Conservation (phyloP, 2,888 invertebrate genomes). For the Cremastinae sp. region DNA sequence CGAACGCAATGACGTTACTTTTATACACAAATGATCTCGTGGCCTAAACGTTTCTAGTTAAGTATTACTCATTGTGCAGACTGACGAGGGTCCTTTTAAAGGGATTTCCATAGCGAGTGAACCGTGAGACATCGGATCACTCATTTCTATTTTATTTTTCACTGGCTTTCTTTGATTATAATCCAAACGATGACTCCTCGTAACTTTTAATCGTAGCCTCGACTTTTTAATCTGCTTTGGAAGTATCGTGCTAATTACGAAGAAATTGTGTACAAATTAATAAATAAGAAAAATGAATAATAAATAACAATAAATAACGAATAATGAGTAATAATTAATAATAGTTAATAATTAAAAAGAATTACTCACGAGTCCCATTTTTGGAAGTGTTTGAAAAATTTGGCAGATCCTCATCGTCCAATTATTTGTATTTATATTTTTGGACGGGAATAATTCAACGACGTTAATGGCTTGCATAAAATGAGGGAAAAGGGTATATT, state of each 20-base stretch:
- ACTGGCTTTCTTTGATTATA: constrained; percentile 34
- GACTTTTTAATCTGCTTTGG: no score
- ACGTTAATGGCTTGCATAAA: neutral
- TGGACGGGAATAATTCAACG: neutral
- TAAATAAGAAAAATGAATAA: no score
- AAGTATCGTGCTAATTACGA: no score
- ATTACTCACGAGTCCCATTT: no score
- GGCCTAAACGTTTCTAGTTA: constrained; percentile 54
- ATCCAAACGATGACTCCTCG: neutral
- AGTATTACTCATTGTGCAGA: constrained; percentile 54
- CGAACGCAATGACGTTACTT: constrained; percentile 45
- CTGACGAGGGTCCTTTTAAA: constrained; percentile 50
- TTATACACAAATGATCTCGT: constrained; percentile 21
- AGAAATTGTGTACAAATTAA: no score
- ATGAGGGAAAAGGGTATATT: neutral
- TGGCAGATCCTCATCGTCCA: no score
- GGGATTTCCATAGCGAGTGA: constrained; percentile 53
- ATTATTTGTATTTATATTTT: no score
- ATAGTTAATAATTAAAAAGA: no score
- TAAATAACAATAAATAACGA: no score
- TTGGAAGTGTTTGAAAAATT: no score
- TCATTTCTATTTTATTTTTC: constrained; percentile 6
- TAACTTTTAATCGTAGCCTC: no score
- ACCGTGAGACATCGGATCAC: constrained; percentile 40
- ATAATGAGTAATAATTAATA: no score